Evolutionary conservation across 2,888 invertebrate genomes (phyloP), one percentile per base, ranked within the genome.

Genomic region (Disparrhopalites patrizii): DNA sequence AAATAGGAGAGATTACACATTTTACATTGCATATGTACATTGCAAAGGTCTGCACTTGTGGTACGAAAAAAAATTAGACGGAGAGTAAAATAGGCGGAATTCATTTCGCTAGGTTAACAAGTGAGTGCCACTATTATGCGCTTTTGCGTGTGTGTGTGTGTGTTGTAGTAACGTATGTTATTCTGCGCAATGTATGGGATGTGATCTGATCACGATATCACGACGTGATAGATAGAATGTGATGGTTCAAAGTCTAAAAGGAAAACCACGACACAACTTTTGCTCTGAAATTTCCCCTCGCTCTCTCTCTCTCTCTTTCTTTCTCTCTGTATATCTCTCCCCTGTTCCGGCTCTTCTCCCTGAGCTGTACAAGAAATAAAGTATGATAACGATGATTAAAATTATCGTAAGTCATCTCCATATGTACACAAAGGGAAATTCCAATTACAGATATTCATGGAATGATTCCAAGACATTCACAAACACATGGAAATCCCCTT

Each of bases 231-330:
- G 43, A 47, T 47, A 47, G 33, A 43, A 23, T 40, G 28, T 40
- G 43, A 43, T 40, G 43, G 58, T 58, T 8, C 58, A 58, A 58
- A 58, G 58, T 58, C 58, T 58, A 58, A 43, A 8, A 10, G 25
- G 56, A 33, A 20, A 18, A 31, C 31, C 18, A 23, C 23, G 23
- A 18, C 33, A n/a, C n/a, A n/a, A n/a, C n/a, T n/a, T n/a, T n/a
- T n/a, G n/a, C n/a, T n/a, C n/a, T 10, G 47, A 47, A n/a, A 8
- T 18, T 10, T 18, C 23, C 47, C 23, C 47, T 3, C 20, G 43
- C 43, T 43, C 43, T 43, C 43, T 43, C 43, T 8, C 23, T 8
- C 13, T 47, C 10, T 15, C 15, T 47, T 7, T 47, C 10, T 47
- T 23, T 10, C 10, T 47, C 8, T 43, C 43, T 43, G 10, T 23